Percentiles rank a stretch among this genome's conserved stretches.
phyloP scores from a whole-genome alignment of 2,797 vertebrate genomes.

The Sebastes minor region DNA sequence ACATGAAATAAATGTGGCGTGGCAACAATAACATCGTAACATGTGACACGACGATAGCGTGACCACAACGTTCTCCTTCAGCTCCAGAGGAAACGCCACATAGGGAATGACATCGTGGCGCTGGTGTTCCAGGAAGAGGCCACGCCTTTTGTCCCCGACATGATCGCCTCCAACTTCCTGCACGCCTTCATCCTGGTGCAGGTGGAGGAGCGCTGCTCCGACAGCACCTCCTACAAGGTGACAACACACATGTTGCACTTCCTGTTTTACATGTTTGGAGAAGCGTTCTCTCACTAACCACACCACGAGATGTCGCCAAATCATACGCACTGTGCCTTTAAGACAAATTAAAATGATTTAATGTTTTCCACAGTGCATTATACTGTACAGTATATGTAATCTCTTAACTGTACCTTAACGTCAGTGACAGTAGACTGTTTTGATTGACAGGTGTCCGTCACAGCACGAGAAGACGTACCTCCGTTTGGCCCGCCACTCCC shows the following conservation, averaged over 20 bases:
- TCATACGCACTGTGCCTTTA: too few relatives aligned
- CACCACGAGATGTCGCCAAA: too few relatives aligned
- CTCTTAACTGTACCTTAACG: neutral
- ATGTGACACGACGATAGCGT: neutral
- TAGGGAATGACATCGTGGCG: conserved; percentile 95
- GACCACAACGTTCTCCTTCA: conserved; percentile 47
- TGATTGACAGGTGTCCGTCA: conserved; percentile 88
- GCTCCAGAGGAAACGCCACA: conserved; percentile 96
- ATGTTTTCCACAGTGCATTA: too few relatives aligned
- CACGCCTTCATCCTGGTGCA: conserved; percentile 94
- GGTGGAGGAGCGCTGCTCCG: conserved; percentile 79
- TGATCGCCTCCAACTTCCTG: conserved; percentile 98
- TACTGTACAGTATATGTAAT: too few relatives aligned
- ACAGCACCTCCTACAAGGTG: conserved; percentile 70
- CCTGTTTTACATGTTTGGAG: too few relatives aligned
- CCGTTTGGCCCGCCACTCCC: conserved; percentile 90
- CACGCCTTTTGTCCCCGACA: conserved; percentile 95
- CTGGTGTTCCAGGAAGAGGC: conserved; percentile 95
- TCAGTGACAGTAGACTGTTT: neutral
- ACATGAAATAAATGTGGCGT: too few relatives aligned
- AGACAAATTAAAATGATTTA: too few relatives aligned
- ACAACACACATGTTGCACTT: neutral
- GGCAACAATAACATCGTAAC: neutral
- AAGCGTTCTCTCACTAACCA: too few relatives aligned
- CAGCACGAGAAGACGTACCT: conserved; percentile 92